Conservation (phyloP, 2,113 vertebrate species). For the Pipa parva region DNA sequence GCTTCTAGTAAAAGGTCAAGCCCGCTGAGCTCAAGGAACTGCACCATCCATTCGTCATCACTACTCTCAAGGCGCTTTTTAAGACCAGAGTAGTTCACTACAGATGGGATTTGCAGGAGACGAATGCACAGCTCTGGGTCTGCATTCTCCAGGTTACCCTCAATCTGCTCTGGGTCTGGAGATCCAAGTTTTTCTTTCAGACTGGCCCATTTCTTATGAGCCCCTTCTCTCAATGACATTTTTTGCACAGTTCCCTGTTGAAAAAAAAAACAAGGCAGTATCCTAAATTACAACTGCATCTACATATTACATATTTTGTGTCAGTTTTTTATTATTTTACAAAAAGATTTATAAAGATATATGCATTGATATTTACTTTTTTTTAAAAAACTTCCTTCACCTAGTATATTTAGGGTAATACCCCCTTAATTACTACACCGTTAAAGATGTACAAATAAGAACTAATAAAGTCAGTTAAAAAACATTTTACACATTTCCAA, state of each 20-base stretch:
- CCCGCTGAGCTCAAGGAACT: slow-evolving; percentile 91
- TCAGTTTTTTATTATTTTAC: not conserved
- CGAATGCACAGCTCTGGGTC: slow-evolving; percentile 94
- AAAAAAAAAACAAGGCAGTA: slow-evolving; percentile 13
- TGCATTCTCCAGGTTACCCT: slow-evolving; percentile 91
- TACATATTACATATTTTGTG: not conserved
- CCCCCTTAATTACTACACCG: too few relatives aligned
- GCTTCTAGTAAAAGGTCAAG: slow-evolving; percentile 93
- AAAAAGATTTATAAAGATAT: too few relatives aligned
- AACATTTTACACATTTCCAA: too few relatives aligned
- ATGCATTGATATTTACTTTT: too few relatives aligned
- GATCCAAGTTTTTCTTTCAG: slow-evolving; percentile 81
- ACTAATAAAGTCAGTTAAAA: too few relatives aligned
- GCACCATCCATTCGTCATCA: slow-evolving; percentile 87
- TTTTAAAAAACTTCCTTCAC: too few relatives aligned
- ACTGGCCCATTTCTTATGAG: slow-evolving; percentile 82
- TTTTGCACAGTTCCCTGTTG: slow-evolving; percentile 59
- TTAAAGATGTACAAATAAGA: too few relatives aligned
- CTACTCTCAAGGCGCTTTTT: slow-evolving; percentile 88
- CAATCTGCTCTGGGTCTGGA: slow-evolving; percentile 79
- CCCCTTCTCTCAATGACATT: slow-evolving; percentile 71
- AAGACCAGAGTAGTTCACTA: slow-evolving; percentile 93
- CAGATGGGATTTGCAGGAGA: slow-evolving; percentile 87
- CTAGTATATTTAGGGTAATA: too few relatives aligned
- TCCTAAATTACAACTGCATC: not conserved